Evolutionary conservation across 1,140 invertebrate genomes (phyloP).

Genomic region (Drosophila novamexicana): DNA sequence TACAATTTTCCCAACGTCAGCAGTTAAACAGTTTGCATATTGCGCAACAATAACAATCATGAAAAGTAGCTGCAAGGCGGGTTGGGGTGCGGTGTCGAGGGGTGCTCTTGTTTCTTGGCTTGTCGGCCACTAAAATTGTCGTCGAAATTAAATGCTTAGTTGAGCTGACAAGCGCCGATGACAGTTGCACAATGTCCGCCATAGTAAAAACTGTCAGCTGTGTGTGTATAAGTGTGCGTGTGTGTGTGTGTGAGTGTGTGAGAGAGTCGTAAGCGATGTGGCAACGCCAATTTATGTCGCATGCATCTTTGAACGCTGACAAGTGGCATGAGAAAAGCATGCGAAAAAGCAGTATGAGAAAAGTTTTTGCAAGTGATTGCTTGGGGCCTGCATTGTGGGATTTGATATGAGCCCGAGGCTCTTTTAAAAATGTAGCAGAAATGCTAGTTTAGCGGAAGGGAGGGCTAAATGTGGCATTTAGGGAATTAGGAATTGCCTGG

Average conservation of each 20-base stretch:
- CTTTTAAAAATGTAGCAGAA: background rate
- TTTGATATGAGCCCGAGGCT: conserved; percentile 25
- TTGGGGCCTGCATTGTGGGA: conserved; percentile 24
- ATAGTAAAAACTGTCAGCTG: conserved; percentile 46
- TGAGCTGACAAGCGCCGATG: conserved; percentile 68
- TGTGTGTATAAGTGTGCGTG: conserved; percentile 28
- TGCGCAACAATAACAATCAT: conserved; percentile 61
- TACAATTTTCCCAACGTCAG: conserved; percentile 73
- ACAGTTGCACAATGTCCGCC: conserved; percentile 75
- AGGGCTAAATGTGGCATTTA: conserved; percentile 1
- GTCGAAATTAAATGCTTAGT: conserved; percentile 77
- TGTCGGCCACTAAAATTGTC: conserved; percentile 74
- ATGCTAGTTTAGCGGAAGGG: background rate
- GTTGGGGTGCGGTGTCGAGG: background rate
- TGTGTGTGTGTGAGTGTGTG: conserved; percentile 1
- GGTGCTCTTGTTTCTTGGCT: conserved; percentile 25
- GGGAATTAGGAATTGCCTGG: background rate
- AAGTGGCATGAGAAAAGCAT: conserved; percentile 42
- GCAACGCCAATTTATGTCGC: conserved; percentile 70
- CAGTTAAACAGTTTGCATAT: conserved; percentile 74
- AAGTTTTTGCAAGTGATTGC: conserved; percentile 42
- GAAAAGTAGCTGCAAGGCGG: conserved; percentile 18
- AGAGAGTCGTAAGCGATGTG: conserved; percentile 40
- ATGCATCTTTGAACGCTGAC: conserved; percentile 72
- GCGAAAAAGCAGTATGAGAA: conserved; percentile 33